A percentile compares a stretch with the other conserved stretches of the same genome.
These are phyloP conservation scores for Acropternis orthonyx DNA, from an alignment of 2,797 vertebrate genomes.

Conservation along the genomic window DNA sequence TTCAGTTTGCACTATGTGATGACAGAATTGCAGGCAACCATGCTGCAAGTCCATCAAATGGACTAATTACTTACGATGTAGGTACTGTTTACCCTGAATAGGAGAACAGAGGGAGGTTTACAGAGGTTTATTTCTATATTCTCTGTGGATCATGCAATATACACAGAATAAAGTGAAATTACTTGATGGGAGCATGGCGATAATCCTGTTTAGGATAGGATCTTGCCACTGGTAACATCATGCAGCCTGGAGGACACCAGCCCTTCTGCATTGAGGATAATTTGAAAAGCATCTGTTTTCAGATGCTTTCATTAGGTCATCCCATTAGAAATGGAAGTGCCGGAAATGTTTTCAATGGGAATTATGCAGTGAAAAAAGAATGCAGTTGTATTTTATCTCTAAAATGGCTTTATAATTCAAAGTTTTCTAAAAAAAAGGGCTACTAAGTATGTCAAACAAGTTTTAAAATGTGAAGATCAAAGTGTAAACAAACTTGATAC, in stretches of 20 bases:
- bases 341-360: background rate
- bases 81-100: background rate
- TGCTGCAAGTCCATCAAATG: background rate
- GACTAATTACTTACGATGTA: background rate
- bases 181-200: background rate
- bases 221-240: background rate
- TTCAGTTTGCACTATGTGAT: background rate
- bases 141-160: background rate
- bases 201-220: background rate
- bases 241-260: background rate
- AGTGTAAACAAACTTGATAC: background rate
- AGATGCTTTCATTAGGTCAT: background rate
- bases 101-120: background rate
- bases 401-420: background rate
- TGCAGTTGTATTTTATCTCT: background rate
- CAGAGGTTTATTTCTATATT: background rate
- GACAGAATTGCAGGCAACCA: background rate
- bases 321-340: background rate
- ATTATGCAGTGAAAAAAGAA: background rate
- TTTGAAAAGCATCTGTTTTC: background rate
- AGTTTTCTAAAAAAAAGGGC: background rate
- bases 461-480: background rate
- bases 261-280: background rate
- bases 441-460: background rate
- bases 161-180: background rate